Evolutionary conservation across 2,113 vertebrate genomes (phyloP), one percentile per base, ranked within the genome.

Genomic region (Meriones unguiculatus): DNA sequence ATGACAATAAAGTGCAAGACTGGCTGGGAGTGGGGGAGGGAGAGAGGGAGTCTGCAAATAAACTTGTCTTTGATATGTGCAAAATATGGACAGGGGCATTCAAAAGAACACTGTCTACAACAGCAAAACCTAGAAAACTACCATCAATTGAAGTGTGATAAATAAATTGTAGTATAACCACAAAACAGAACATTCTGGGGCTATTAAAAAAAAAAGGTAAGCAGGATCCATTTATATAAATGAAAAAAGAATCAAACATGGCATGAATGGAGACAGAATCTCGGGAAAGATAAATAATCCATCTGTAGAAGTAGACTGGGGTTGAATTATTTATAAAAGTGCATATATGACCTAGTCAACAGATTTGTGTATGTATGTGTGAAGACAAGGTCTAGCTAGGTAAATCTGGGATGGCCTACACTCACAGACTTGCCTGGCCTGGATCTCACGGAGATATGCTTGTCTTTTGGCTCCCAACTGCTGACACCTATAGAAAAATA

Each of bases 161-260:
- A 93, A 93, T 76, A 73, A 67, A 92, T 9, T 62, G 32, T 3
- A 95, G 11, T 20, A 59, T 7, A 92, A 38, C 28, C 25, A 89
- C 4, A 64, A 3, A 93, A 93, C 0, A 88, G 7, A 90, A 92
- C 2, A 80, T 38, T 46, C 62, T 52, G 2, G 25, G 73, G 54
- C 87, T 94, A 89, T 28, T 81, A 62, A 67, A 92, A n/a, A 95
- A 30, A 85, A 86, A 35, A 87, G 28, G 22, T 94, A 12, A 76
- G 62, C 65, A 88, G 50, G 22, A 22, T 65, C 41, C 88, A 70
- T 7, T 46, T 80, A 80, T 7, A 65, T n/a, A 84, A 41, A 65
- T 62, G 89, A 81, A 13, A 94, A 78, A 91, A 7, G 8, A 90
- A 52, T 54, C 30, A 80, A 5, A 41, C 24, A 50, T 52, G 10